Conservation (phyloP, 2,113 vertebrate species). For the Polyodon spathula region DNA sequence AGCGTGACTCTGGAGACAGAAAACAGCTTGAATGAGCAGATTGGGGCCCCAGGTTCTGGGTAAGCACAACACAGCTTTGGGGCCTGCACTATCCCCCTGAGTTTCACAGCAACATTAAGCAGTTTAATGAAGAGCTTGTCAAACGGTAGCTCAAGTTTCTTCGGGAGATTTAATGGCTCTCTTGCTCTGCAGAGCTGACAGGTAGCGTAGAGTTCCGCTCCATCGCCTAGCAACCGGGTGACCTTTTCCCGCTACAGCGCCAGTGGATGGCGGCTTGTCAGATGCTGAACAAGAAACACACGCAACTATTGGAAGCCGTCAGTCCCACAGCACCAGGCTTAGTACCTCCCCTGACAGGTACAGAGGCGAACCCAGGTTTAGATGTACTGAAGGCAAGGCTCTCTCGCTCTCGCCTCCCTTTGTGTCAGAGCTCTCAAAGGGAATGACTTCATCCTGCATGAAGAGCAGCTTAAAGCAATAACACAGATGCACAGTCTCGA, state of each 20-base stretch:
- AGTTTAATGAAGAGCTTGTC: background rate
- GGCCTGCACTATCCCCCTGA: no score
- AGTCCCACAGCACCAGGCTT: background rate
- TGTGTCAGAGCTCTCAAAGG: background rate
- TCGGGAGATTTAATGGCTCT: background rate
- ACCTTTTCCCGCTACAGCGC: slow-evolving; percentile 30
- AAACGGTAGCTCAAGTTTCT: background rate
- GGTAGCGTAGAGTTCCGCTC: slow-evolving; percentile 21
- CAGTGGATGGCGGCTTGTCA: background rate
- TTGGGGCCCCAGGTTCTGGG: no score
- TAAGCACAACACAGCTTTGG: no score
- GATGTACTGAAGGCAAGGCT: slow-evolving; percentile 16
- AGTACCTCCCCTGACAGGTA: background rate
- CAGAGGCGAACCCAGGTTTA: slow-evolving; percentile 2
- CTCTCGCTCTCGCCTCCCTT: background rate
- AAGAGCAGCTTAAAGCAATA: slow-evolving; percentile 21
- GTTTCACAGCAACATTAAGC: background rate
- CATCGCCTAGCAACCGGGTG: slow-evolving; percentile 47
- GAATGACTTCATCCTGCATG: slow-evolving; percentile 28
- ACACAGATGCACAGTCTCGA: slow-evolving; percentile 18
- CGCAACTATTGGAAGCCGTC: slow-evolving; percentile 10
- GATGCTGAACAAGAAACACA: slow-evolving; percentile 6
- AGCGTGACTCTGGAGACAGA: no score
- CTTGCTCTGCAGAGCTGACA: slow-evolving; percentile 1
- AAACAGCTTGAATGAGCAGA: no score